phyloP scores from a whole-genome alignment of 2,113 vertebrate genomes.

The Siphamia tubifer region DNA sequence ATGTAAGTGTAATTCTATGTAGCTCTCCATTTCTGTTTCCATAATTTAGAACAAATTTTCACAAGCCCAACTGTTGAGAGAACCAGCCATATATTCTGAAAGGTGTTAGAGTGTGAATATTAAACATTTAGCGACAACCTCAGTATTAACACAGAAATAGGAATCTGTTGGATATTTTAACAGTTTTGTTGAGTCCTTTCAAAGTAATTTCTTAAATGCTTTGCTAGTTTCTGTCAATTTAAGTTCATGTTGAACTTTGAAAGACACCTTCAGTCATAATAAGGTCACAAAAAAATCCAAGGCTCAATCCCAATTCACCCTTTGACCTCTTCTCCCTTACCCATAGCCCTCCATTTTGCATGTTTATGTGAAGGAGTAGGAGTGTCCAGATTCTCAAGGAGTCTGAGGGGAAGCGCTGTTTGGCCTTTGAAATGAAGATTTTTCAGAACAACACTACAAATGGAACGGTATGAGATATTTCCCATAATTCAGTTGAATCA shows the following conservation, averaged over 20 bases:
- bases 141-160: neutral
- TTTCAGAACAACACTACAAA: too few species aligned
- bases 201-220: neutral
- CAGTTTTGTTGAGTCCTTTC: neutral
- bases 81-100: neutral
- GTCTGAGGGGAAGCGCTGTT: too few species aligned
- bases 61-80: neutral
- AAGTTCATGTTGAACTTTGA: neutral
- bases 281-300: too few species aligned
- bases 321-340: too few species aligned
- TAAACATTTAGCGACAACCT: slow-evolving; percentile 22
- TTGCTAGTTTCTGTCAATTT: neutral
- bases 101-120: neutral
- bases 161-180: slow-evolving; percentile 9
- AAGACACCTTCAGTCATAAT: too few species aligned
- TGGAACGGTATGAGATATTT: too few species aligned
- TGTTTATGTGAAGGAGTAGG: too few species aligned
- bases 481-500: too few species aligned
- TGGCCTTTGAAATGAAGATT: too few species aligned
- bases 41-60: slow-evolving; percentile 35
- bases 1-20: slow-evolving; percentile 20
- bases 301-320: too few species aligned
- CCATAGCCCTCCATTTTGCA: too few species aligned
- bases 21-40: slow-evolving; percentile 19
- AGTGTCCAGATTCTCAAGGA: too few species aligned